Evolutionary conservation across 2,113 vertebrate genomes (phyloP), one percentile per base, ranked within the genome.

Genomic region (Nesogale talazaci): DNA sequence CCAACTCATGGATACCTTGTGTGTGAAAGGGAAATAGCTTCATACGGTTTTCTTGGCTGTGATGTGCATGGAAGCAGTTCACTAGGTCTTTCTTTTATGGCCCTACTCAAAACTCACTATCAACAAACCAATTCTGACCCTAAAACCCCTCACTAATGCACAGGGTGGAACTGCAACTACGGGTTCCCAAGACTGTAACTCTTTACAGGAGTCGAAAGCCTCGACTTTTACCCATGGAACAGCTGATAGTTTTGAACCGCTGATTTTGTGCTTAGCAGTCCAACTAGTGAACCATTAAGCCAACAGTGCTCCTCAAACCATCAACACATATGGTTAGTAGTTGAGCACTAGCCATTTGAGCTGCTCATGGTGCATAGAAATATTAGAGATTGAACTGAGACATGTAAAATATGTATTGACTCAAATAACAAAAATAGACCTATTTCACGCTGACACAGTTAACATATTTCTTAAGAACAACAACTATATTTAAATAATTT

Each of bases 371-470:
- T 29, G 31, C 29, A 31, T 31, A 67, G 2, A 31, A 67, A 67
- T 67, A 67, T 75, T 88, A 91, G 56, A 87, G 69, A 46, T 84
- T 63, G 79, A 65, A 87, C 79, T 85, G 70, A 65, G 56, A 86
- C 81, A 52, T 61, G 19, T 52, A 52, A 52, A 52, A 52, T 52
- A 52, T 52, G 5, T 52, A 52, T 52, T 52, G 46, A 52, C 46
- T 52, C 46, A 52, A 52, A 52, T 52, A 52, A 52, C 14, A 52
- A 52, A 52, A 8, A 10, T 52, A 52, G 14, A 10, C 46, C 46
- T 52, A 74, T 46, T 86, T 25, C 16, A 2, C 75, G 38, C 69
- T 91, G 76, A 91, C 38, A 79, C 27, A 86, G 63, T 70, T 82
- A 69, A 72, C 25, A 7, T 57, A 74, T 46, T 91, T 91, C 27